Conservation (phyloP, 2,113 vertebrate species). For the Melanerpes formicivorus region DNA sequence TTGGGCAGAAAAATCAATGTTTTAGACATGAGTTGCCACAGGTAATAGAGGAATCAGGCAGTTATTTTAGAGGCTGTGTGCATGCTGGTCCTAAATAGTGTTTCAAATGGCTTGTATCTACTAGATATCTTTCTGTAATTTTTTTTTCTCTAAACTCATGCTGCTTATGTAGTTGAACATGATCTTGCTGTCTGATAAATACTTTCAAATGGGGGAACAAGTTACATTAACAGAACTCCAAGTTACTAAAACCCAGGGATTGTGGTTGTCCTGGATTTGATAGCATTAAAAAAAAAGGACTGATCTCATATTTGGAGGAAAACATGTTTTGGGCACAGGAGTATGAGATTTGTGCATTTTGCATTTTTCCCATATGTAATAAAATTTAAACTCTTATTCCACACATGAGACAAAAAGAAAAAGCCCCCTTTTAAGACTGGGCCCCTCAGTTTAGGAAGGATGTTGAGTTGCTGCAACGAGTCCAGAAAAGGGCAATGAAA, state of each 20-base stretch:
- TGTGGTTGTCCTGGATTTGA: neutral
- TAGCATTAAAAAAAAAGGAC: neutral
- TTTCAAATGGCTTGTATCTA: neutral
- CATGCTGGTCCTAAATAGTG: neutral
- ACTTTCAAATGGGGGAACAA: neutral
- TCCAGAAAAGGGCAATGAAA: no score
- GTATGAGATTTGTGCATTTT: neutral
- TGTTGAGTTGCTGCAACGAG: no score
- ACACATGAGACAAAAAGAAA: neutral
- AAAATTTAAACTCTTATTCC: neutral
- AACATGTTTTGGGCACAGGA: neutral
- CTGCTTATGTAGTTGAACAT: neutral
- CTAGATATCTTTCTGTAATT: neutral
- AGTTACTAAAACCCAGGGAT: neutral
- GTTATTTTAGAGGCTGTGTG: neutral
- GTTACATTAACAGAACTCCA: neutral
- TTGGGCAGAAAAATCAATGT: neutral
- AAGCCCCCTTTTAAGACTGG: neutral
- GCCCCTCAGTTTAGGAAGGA: no score
- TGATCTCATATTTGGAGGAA: neutral
- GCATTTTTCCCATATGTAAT: rapidly evolving
- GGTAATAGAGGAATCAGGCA: neutral
- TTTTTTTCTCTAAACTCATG: neutral
- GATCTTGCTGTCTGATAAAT: neutral
- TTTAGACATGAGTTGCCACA: neutral